Percentiles rank a stretch among this genome's conserved stretches.
phyloP scores from a whole-genome alignment of 2,797 vertebrate genomes.

The Melanotaenia maccullochi region DNA sequence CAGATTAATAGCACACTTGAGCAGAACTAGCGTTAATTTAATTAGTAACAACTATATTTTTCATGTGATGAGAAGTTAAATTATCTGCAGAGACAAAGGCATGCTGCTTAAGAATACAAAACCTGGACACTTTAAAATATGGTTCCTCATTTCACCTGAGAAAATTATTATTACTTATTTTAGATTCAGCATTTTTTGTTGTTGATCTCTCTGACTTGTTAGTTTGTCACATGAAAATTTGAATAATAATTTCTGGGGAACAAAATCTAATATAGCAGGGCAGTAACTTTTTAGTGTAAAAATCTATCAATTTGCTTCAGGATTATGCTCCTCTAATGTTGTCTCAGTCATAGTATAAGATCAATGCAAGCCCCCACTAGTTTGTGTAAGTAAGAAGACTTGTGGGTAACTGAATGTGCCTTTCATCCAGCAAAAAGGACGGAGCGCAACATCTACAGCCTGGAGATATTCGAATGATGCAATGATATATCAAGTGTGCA shows the following conservation, averaged over 20 bases:
- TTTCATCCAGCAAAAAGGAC: background rate
- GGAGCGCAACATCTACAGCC: background rate
- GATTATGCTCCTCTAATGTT: constrained; percentile 2
- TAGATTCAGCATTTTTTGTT: no score
- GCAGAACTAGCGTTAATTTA: background rate
- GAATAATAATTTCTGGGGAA: background rate
- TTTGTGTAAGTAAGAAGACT: background rate
- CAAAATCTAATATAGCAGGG: background rate
- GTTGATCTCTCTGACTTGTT: no score
- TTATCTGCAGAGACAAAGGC: constrained; percentile 3
- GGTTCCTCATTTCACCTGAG: background rate
- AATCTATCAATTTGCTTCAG: background rate
- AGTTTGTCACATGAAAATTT: no score
- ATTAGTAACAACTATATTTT: constrained; percentile 15
- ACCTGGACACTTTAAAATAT: background rate
- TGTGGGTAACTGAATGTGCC: background rate
- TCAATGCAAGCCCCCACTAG: background rate
- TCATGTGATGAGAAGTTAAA: background rate
- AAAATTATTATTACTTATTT: background rate
- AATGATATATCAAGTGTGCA: constrained; percentile 9
- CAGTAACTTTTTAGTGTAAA: constrained; percentile 3
- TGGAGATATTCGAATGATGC: constrained; percentile 10
- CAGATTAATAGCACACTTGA: background rate
- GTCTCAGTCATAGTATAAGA: background rate
- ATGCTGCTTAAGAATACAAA: background rate